Evolutionary conservation across 2,113 vertebrate species (phyloP).

Genomic region (Micronycteris hirsuta): DNA sequence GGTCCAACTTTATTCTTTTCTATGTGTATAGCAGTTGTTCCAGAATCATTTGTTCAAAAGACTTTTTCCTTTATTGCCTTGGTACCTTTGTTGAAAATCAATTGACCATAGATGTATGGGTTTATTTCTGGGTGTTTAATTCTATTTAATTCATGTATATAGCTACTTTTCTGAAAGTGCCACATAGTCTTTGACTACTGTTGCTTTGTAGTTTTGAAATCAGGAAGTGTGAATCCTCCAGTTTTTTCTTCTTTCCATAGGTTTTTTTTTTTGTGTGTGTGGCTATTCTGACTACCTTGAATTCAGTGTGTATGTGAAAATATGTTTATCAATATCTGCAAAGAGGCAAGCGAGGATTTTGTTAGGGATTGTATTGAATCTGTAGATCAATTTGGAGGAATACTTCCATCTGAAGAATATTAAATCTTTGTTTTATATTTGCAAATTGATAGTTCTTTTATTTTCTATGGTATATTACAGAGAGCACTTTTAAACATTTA

Average conservation of each 20-base stretch:
- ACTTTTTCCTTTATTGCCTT: background rate
- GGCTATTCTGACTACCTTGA: background rate
- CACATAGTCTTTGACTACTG: background rate
- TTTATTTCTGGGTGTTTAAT: slow-evolving; percentile 10
- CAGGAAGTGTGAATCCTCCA: background rate
- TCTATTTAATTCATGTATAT: background rate
- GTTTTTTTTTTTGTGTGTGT: background rate
- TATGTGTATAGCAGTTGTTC: background rate
- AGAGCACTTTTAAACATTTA: background rate
- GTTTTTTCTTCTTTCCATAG: background rate
- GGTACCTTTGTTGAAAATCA: background rate
- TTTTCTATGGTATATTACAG: background rate
- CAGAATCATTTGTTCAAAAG: background rate
- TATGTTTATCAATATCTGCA: background rate
- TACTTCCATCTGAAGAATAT: background rate
- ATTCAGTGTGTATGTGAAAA: background rate
- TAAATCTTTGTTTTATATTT: background rate
- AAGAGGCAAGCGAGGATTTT: background rate
- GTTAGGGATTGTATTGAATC: background rate
- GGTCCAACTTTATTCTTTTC: background rate
- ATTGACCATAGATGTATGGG: background rate
- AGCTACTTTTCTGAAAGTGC: background rate
- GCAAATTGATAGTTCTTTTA: background rate
- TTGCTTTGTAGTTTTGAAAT: background rate
- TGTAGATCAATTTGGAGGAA: background rate